Base-by-base conservation (phyloP, 2,797 vertebrate species). In the Sparidentex hasta region DNA sequence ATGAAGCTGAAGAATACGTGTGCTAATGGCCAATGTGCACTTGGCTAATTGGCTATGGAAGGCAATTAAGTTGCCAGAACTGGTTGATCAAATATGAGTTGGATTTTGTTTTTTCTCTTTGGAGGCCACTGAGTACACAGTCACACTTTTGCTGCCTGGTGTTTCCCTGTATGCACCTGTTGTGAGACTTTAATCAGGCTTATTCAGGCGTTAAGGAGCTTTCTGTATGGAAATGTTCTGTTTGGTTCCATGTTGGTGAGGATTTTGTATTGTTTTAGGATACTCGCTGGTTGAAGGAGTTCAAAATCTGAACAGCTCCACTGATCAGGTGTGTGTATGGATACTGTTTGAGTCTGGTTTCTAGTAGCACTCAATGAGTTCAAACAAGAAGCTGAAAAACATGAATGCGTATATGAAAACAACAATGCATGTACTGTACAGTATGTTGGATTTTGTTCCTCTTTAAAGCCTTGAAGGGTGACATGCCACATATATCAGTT, bases 1-100 rank as follows among this genome's bases (percentile, higher is more conserved):
- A 88, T 89, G 64, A 84, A 85, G 86, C 84, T 70, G 69, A 78
- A 81, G 83, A 79, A 46, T 67, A 55, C 50, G 65, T 2, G 43
- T 57, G 44, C n/a, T 83, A 90, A 90, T 81, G 67, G 58, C 27
- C 64, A 59, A 81, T 78, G 82, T 82, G 70, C 76, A 76, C 57
- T 80, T 81, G 65, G 72, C 21, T 79, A 85, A 87, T 72, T 61
- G 63, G 80, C 82, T 78, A 44, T 20, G 43, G 80, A 78, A 85
- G 85, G 85, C 75, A 50, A 71, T 82, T 87, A 75, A 67, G 29
- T 75, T 68, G 51, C 82, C 52, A 43, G 50, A 79, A 58, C 58
- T 65, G 66, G 27, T n/a, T 57, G 54, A 77, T 85, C 54, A 57
- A 48, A 70, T 75, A 67, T 64, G 50, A 74, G 21, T 18, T 63